These are phyloP conservation scores for Pectinophora gossypiella DNA, from an alignment of 1,140 invertebrate species.

Conservation along the genomic window DNA sequence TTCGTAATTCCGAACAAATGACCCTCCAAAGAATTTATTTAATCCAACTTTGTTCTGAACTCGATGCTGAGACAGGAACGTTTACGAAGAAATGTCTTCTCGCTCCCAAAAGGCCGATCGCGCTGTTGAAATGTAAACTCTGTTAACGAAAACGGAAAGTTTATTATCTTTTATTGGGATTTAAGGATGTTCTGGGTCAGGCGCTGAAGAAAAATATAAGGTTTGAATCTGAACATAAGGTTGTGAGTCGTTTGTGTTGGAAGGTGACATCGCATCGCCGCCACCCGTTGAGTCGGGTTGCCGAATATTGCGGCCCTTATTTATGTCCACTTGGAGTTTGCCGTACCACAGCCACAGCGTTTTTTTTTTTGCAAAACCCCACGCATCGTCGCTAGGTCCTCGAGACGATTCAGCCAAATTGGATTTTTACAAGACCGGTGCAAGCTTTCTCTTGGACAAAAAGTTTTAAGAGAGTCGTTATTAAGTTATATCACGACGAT, in stretches of 20 bases:
- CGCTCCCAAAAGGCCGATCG: slow-evolving; percentile 17
- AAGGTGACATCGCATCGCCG: slow-evolving; percentile 29
- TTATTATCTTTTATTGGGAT: slow-evolving; percentile 45
- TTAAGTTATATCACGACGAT: too few relatives aligned
- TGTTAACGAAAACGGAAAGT: slow-evolving; percentile 30
- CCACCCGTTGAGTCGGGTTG: slow-evolving; percentile 53
- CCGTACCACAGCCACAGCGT: slow-evolving; percentile 42
- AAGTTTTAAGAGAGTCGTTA: too few relatives aligned
- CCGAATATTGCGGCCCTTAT: slow-evolving; percentile 68
- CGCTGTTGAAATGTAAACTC: slow-evolving; percentile 36
- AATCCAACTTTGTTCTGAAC: slow-evolving; percentile 54
- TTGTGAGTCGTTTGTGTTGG: background rate
- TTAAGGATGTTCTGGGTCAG: slow-evolving; percentile 21
- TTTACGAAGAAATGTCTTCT: slow-evolving; percentile 49
- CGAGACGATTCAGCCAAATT: slow-evolving; percentile 23
- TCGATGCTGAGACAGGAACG: slow-evolving; percentile 45
- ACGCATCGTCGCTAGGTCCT: slow-evolving; percentile 21
- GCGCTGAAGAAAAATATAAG: slow-evolving; percentile 13
- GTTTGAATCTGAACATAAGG: background rate
- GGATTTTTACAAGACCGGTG: slow-evolving; percentile 13
- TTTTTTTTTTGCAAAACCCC: slow-evolving; percentile 55
- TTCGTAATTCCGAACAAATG: slow-evolving; percentile 40
- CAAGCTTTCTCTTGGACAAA: background rate
- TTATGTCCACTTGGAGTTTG: slow-evolving; percentile 70
- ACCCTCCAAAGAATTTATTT: slow-evolving; percentile 46